phyloP scores from a whole-genome alignment of 2,888 invertebrate genomes.

The Autographa pulchrina region DNA sequence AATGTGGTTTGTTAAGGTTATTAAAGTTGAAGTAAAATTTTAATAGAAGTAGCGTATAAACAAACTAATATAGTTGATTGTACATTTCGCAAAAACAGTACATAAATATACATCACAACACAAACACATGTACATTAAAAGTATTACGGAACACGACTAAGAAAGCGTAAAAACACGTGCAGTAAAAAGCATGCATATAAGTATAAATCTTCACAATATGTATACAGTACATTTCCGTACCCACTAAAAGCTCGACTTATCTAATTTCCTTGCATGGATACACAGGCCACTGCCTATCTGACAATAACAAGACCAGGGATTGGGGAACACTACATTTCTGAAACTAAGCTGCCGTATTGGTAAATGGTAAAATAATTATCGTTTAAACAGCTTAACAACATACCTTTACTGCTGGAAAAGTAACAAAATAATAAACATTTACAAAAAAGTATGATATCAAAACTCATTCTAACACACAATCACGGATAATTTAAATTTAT shows the following conservation, averaged over 20 bases:
- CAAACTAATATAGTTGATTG: slow-evolving; percentile 43
- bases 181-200: slow-evolving; percentile 45
- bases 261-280: slow-evolving; percentile 53
- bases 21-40: slow-evolving; percentile 8
- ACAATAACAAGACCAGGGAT: slow-evolving; percentile 66
- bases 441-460: slow-evolving; percentile 10
- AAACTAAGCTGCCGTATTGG: slow-evolving; percentile 88
- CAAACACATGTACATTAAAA: slow-evolving; percentile 24
- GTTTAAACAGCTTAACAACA: slow-evolving; percentile 77
- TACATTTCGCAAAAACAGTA: slow-evolving; percentile 47
- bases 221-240: slow-evolving; percentile 38
- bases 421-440: slow-evolving; percentile 15
- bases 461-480: slow-evolving; percentile 4
- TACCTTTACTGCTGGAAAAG: slow-evolving; percentile 77
- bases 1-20: slow-evolving; percentile 3
- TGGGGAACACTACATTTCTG: slow-evolving; percentile 73
- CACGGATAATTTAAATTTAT: slow-evolving; percentile 21
- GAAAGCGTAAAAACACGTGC: slow-evolving; percentile 44
- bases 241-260: slow-evolving; percentile 54
- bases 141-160: slow-evolving; percentile 39
- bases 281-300: slow-evolving; percentile 40
- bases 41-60: neutral
- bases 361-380: slow-evolving; percentile 85
- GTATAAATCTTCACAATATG: slow-evolving; percentile 20
- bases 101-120: slow-evolving; percentile 22